phyloP scores from a whole-genome alignment of 2,888 invertebrate genomes.

The Eristalinus sepulchralis region DNA sequence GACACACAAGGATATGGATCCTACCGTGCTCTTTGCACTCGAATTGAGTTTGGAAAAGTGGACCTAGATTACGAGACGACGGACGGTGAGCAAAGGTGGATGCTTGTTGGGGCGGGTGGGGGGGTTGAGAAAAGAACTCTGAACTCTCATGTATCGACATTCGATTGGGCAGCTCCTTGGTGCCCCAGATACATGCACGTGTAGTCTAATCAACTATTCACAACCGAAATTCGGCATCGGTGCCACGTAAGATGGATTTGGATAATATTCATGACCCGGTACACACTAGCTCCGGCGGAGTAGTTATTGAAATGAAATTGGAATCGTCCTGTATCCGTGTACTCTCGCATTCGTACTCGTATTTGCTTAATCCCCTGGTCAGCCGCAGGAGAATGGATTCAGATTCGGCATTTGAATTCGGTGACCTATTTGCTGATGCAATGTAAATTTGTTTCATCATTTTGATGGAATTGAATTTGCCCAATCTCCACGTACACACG shows the following conservation, averaged over 20 bases:
- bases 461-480: conserved; percentile 48
- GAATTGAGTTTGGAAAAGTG: conserved; percentile 21
- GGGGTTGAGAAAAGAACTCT: neutral
- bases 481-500: neutral
- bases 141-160: conserved; percentile 4
- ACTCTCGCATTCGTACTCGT: conserved; percentile 38
- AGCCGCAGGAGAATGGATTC: conserved; percentile 46
- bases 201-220: conserved; percentile 58
- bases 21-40: conserved; percentile 7
- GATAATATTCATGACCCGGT: conserved; percentile 56
- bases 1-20: conserved; percentile 22
- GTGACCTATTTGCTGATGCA: conserved; percentile 65
- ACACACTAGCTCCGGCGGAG: conserved; percentile 8
- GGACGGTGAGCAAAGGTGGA: neutral
- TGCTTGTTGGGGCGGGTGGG: neutral
- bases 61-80: conserved; percentile 15
- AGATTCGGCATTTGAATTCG: conserved; percentile 14
- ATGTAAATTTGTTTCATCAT: conserved; percentile 62
- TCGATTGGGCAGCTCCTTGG: conserved; percentile 10
- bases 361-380: conserved; percentile 51
- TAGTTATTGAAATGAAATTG: conserved; percentile 52
- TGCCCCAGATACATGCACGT: conserved; percentile 25
- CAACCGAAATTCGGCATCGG: conserved; percentile 32
- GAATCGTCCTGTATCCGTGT: conserved; percentile 42
- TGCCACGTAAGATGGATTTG: conserved; percentile 47